phyloP scores from a whole-genome alignment of 2,113 vertebrate species.

The Eurypyga helias region DNA sequence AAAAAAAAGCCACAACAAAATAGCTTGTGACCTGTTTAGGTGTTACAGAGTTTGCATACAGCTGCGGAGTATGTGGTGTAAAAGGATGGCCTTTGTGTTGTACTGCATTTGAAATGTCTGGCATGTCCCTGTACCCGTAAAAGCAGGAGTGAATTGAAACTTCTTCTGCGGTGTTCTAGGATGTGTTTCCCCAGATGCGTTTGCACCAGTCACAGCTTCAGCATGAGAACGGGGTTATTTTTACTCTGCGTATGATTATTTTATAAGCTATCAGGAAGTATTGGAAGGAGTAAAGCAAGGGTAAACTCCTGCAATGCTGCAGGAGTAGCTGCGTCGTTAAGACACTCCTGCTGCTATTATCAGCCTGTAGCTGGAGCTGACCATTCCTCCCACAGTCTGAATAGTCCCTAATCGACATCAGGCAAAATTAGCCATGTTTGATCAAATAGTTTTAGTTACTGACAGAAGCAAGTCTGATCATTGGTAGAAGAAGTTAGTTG shows the following conservation, averaged over 20 bases:
- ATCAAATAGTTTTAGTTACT: neutral
- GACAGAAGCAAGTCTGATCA: neutral
- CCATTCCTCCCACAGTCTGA: neutral
- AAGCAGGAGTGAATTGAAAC: neutral
- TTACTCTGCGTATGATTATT: neutral
- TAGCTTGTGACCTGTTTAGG: neutral
- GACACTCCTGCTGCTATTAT: neutral
- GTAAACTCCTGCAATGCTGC: neutral
- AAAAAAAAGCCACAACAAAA: too few relatives aligned
- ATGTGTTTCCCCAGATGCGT: neutral
- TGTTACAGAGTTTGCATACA: neutral
- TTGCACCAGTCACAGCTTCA: neutral
- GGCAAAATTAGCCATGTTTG: neutral
- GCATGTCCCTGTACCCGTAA: neutral
- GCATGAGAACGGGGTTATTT: neutral
- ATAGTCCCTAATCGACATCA: neutral
- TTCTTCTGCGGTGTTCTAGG: neutral
- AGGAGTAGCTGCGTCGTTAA: neutral
- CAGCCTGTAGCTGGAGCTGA: neutral
- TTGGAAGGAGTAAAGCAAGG: neutral
- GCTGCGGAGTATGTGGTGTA: neutral
- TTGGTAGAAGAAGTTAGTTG: neutral
- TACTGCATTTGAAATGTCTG: neutral
- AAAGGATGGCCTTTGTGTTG: neutral
- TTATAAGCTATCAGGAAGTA: neutral